These are phyloP conservation scores for Cariama cristata DNA, from an alignment of 2,113 vertebrate genomes.

Conservation along the genomic window DNA sequence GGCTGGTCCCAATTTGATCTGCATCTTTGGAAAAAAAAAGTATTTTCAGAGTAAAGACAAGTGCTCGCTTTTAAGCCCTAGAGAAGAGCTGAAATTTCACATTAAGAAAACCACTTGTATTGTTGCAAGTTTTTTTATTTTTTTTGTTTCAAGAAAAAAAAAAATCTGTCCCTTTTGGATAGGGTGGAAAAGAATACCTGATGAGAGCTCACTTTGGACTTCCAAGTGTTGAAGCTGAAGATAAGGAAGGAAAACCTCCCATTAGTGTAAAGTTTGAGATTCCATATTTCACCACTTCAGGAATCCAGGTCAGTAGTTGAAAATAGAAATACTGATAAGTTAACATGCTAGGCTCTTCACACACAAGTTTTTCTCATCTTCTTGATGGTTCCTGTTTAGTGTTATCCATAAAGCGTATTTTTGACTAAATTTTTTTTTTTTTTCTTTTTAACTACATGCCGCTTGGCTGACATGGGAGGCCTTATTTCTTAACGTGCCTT, in stretches of 20 bases:
- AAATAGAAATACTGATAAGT: background rate
- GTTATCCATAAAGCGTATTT: background rate
- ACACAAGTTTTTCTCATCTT: fast-evolving
- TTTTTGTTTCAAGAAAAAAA: background rate
- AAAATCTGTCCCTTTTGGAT: background rate
- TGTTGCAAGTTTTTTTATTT: background rate
- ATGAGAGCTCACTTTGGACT: constrained; percentile 97
- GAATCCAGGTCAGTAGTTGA: constrained; percentile 87
- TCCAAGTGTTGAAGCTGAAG: constrained; percentile 97
- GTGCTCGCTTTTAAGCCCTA: background rate
- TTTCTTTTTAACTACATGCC: background rate
- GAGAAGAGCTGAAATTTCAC: background rate
- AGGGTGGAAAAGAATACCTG: constrained; percentile 98
- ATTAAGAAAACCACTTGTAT: background rate
- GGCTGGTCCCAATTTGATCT: background rate
- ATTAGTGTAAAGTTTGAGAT: constrained; percentile 99
- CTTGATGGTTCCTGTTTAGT: background rate
- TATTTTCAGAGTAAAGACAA: background rate
- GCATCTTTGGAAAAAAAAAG: background rate
- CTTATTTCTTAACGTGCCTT: background rate
- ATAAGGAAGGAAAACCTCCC: constrained; percentile 97
- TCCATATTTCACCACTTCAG: constrained; percentile 98
- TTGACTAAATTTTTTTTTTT: background rate
- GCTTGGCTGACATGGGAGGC: background rate
- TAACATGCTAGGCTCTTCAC: background rate